Conservation (phyloP, 53 echinoderm and acorn worm species). For the Echinometra lucunter region DNA sequence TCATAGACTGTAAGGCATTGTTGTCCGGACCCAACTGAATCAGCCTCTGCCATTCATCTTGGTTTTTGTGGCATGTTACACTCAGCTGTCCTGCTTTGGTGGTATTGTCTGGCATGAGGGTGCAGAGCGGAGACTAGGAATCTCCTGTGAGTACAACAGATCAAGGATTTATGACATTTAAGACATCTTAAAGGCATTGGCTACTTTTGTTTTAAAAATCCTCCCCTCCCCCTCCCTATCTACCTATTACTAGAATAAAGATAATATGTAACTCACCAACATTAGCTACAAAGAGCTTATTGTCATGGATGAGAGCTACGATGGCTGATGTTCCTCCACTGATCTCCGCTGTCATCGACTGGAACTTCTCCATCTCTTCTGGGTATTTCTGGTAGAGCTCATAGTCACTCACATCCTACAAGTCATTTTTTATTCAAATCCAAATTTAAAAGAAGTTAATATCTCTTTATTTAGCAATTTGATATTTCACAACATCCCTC, state of each 20-base stretch:
- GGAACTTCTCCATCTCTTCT: constrained; percentile 76
- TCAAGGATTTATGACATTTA: background rate
- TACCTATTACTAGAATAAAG: too few relatives aligned
- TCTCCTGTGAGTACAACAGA: constrained; percentile 72
- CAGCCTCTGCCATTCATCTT: constrained; percentile 88
- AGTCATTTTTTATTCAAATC: background rate
- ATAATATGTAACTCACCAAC: constrained; percentile 81
- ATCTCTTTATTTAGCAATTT: background rate
- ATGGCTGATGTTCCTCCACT: constrained; percentile 89
- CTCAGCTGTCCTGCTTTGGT: constrained; percentile 88
- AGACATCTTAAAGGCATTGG: too few relatives aligned
- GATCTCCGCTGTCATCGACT: constrained; percentile 76
- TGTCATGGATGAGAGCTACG: constrained; percentile 81
- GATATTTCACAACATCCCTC: too few relatives aligned
- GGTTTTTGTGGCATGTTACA: constrained; percentile 90
- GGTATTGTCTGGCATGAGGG: constrained; percentile 75
- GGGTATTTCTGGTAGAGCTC: constrained; percentile 82
- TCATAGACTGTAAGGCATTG: constrained; percentile 63
- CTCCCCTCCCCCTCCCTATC: too few relatives aligned
- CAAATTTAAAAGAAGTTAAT: background rate
- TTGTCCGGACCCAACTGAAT: constrained; percentile 85
- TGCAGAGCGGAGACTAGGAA: constrained; percentile 84
- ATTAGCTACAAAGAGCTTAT: constrained; percentile 94
- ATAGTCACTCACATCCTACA: constrained; percentile 87
- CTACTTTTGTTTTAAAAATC: too few relatives aligned